Percentiles rank a stretch among this genome's conserved stretches.
Evolutionary conservation across 2,113 vertebrate species (phyloP).

Genomic region (Solea solea): DNA sequence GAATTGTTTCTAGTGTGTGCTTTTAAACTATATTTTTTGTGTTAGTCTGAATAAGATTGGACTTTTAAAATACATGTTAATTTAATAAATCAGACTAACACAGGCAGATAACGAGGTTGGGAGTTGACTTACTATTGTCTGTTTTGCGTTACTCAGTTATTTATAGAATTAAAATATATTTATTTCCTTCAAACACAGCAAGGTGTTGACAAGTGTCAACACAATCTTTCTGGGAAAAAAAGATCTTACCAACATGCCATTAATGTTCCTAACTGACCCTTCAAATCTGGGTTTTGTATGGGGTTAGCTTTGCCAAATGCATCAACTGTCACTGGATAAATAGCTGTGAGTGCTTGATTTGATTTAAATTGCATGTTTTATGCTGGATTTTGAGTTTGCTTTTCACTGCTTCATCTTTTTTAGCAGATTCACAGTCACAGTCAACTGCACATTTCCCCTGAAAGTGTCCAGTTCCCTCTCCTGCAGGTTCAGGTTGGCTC

Average conservation of each 20-base stretch:
- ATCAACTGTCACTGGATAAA: conserved; percentile 15
- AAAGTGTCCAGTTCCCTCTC: conserved; percentile 39
- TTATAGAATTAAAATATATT: conserved; percentile 57
- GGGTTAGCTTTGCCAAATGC: conserved; percentile 11
- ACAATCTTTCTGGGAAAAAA: conserved; percentile 22
- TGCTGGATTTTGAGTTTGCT: too few relatives aligned
- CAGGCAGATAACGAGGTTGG: too few relatives aligned
- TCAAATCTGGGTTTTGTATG: conserved; percentile 29
- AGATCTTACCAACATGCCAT: conserved; percentile 43
- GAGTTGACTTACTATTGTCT: too few relatives aligned
- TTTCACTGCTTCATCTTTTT: not conserved
- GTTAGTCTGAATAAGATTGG: too few relatives aligned
- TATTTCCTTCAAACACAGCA: conserved; percentile 55
- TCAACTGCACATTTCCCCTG: not conserved
- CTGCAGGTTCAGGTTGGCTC: conserved; percentile 23
- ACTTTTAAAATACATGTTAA: too few relatives aligned
- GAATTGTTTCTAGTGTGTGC: too few relatives aligned
- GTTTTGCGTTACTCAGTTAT: too few relatives aligned
- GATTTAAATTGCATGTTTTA: not conserved
- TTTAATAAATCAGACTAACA: too few relatives aligned
- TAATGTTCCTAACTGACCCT: conserved; percentile 50
- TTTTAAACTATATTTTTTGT: too few relatives aligned
- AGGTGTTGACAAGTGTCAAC: conserved; percentile 47
- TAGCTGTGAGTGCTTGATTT: not conserved
- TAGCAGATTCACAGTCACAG: not conserved